A percentile compares a stretch with the other conserved stretches of the same genome.
These are phyloP conservation scores for Hormaphis cornu DNA, from an alignment of 1,140 invertebrate genomes.

Conservation along the genomic window DNA sequence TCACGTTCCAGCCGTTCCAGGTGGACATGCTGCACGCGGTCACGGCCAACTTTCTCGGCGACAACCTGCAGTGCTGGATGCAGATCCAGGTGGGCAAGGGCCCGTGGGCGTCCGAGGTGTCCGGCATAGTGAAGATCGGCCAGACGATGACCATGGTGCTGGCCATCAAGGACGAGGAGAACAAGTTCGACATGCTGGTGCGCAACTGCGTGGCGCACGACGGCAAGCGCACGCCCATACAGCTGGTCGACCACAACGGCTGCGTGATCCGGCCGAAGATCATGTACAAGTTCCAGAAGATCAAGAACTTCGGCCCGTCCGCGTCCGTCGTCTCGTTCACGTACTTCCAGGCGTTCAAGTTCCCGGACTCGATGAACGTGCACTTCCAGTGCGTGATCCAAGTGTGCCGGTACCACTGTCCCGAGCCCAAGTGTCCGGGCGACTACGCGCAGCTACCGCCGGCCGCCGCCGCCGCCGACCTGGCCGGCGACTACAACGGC, in stretches of 20 bases:
- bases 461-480: conserved; percentile 46
- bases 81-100: conserved; percentile 91
- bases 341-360: conserved; percentile 89
- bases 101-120: conserved; percentile 88
- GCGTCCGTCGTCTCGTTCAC: conserved; percentile 89
- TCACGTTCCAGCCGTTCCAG: conserved; percentile 86
- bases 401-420: conserved; percentile 86
- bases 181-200: conserved; percentile 91
- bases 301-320: conserved; percentile 88
- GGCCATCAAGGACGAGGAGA: conserved; percentile 89
- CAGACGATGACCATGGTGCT: conserved; percentile 94
- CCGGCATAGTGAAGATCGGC: conserved; percentile 88
- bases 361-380: conserved; percentile 93
- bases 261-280: conserved; percentile 87
- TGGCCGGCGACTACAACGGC: conserved; percentile 59
- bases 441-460: conserved; percentile 61
- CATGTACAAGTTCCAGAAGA: conserved; percentile 87
- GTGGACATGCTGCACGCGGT: conserved; percentile 90
- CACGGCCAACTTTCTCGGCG: conserved; percentile 86
- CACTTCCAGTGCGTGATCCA: conserved; percentile 95
- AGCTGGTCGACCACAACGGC: conserved; percentile 82
- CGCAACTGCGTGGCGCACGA: conserved; percentile 89
- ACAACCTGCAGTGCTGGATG: conserved; percentile 94
- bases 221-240: conserved; percentile 82
- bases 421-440: conserved; percentile 73